Evolutionary conservation across 2,113 vertebrate species (phyloP).

Genomic region (Plectropomus leopardus): DNA sequence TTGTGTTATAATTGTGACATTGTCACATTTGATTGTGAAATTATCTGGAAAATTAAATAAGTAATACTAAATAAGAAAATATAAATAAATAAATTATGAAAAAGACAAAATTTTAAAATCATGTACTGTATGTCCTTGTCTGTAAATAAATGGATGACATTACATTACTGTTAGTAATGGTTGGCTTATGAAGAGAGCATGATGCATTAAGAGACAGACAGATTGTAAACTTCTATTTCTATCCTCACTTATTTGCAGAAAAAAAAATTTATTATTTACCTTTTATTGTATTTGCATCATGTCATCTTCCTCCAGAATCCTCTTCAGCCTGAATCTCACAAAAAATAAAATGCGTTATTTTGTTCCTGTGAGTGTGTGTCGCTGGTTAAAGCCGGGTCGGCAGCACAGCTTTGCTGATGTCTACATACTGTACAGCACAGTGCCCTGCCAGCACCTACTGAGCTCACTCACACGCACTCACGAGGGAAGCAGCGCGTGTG

Average conservation of each 20-base stretch:
- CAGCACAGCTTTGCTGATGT: constrained; percentile 4
- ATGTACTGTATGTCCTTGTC: too few species aligned
- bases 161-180: neutral
- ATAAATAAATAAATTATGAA: too few species aligned
- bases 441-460: neutral
- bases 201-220: neutral
- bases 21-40: neutral
- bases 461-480: neutral
- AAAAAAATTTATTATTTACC: constrained; percentile 15
- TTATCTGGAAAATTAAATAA: neutral
- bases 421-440: neutral
- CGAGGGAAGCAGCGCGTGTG: neutral
- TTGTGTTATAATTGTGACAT: neutral
- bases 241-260: neutral
- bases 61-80: neutral
- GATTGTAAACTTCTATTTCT: constrained; percentile 15
- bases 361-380: neutral
- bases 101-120: too few species aligned
- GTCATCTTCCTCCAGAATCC: constrained; percentile 1
- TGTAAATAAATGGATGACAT: neutral
- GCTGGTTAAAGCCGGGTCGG: neutral
- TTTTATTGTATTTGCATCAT: neutral
- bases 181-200: neutral
- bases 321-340: neutral
- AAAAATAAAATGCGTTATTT: neutral